These are phyloP conservation scores for Sylvilagus bachmani DNA, from an alignment of 2,113 vertebrate genomes.

Conservation along the genomic window DNA sequence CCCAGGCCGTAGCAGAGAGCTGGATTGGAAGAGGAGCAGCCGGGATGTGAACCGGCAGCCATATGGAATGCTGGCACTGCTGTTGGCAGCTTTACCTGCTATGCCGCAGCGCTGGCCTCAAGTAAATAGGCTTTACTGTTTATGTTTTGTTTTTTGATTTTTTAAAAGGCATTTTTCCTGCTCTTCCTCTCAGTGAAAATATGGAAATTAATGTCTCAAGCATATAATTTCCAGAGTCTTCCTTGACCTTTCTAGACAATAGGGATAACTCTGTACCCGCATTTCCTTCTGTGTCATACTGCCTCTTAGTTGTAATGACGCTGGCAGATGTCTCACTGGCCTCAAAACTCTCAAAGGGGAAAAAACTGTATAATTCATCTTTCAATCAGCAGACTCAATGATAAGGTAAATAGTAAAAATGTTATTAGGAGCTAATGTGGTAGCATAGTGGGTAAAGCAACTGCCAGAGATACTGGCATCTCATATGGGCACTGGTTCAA, in stretches of 20 bases:
- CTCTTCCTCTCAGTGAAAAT: slow-evolving; percentile 13
- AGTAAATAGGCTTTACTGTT: no score
- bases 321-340: not conserved
- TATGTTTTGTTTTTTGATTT: not conserved
- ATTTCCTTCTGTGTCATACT: not conserved
- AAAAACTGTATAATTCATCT: slow-evolving; percentile 11
- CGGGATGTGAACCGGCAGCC: no score
- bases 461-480: no score
- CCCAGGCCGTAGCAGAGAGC: no score
- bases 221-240: not conserved
- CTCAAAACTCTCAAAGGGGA: not conserved
- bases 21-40: no score
- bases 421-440: not conserved
- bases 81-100: no score
- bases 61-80: no score
- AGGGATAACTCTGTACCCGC: not conserved
- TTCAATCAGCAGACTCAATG: slow-evolving; percentile 15
- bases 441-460: no score
- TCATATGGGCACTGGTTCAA: no score
- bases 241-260: not conserved
- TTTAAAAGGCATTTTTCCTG: not conserved
- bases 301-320: not conserved
- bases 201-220: not conserved
- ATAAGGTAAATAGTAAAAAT: not conserved
- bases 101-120: no score